These are phyloP conservation scores for Penaeus chinensis DNA, from an alignment of 1,140 invertebrate genomes.

Conservation along the genomic window DNA sequence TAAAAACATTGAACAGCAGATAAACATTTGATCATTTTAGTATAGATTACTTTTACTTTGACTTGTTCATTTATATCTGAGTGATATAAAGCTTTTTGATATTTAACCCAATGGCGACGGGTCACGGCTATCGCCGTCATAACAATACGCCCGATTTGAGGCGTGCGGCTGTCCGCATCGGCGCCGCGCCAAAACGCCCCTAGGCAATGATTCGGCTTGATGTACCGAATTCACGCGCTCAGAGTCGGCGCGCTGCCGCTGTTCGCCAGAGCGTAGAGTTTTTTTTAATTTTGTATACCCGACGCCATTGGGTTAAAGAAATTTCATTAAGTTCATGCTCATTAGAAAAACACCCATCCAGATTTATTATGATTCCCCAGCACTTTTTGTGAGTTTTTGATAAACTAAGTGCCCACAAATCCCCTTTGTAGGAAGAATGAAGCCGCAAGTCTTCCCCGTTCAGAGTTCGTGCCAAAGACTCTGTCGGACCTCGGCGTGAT, in stretches of 20 bases:
- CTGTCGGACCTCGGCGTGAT: slow-evolving; percentile 85
- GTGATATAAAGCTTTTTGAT: too few relatives aligned
- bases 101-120: too few relatives aligned
- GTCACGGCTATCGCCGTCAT: too few relatives aligned
- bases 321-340: background rate
- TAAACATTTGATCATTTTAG: background rate
- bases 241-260: too few relatives aligned
- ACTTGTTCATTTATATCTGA: slow-evolving; percentile 32
- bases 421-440: slow-evolving; percentile 75
- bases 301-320: too few relatives aligned
- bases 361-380: background rate
- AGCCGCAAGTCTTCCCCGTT: slow-evolving; percentile 86
- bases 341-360: background rate
- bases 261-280: too few relatives aligned
- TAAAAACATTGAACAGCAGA: background rate
- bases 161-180: too few relatives aligned
- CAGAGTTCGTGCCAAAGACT: slow-evolving; percentile 94
- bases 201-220: too few relatives aligned
- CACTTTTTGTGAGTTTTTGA: background rate
- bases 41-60: slow-evolving; percentile 35
- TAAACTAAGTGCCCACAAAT: background rate
- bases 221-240: too few relatives aligned
- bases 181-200: too few relatives aligned
- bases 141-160: too few relatives aligned
- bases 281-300: too few relatives aligned